Percentiles rank a stretch among this genome's conserved stretches.
Evolutionary conservation across 2,113 vertebrate species (phyloP).

Genomic region (Vulpes ferrilata): DNA sequence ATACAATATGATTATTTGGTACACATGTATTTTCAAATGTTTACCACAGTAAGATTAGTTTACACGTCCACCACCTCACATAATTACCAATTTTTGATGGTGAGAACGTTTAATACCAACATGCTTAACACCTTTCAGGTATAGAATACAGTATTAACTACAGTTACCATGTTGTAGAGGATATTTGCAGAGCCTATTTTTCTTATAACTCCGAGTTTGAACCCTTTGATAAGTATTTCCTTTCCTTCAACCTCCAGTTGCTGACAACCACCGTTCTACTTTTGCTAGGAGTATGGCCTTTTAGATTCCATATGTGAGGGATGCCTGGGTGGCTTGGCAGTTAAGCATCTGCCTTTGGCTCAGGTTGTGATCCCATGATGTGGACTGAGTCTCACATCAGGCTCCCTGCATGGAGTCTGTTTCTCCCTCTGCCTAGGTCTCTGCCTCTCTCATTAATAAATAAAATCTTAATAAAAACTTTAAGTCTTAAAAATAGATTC

Average conservation of each 20-base stretch:
- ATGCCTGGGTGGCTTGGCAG: too few relatives aligned
- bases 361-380: too few relatives aligned
- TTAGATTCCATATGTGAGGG: neutral
- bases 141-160: neutral
- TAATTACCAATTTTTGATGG: neutral
- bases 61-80: neutral
- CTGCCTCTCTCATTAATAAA: too few relatives aligned
- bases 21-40: neutral
- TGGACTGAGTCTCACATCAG: too few relatives aligned
- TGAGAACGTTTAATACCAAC: neutral
- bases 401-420: too few relatives aligned
- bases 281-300: neutral
- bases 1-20: neutral
- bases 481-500: neutral
- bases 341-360: too few relatives aligned
- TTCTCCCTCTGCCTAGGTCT: too few relatives aligned
- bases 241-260: neutral
- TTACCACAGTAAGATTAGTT: neutral
- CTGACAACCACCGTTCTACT: neutral
- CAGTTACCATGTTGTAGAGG: neutral
- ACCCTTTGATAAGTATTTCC: neutral
- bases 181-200: neutral
- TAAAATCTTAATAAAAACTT: too few relatives aligned
- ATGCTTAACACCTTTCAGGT: neutral
- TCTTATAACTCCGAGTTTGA: neutral